Evolutionary conservation across 2,113 vertebrate species (phyloP), one percentile per base, ranked within the genome.

Genomic region (Ardeotis arabs): DNA sequence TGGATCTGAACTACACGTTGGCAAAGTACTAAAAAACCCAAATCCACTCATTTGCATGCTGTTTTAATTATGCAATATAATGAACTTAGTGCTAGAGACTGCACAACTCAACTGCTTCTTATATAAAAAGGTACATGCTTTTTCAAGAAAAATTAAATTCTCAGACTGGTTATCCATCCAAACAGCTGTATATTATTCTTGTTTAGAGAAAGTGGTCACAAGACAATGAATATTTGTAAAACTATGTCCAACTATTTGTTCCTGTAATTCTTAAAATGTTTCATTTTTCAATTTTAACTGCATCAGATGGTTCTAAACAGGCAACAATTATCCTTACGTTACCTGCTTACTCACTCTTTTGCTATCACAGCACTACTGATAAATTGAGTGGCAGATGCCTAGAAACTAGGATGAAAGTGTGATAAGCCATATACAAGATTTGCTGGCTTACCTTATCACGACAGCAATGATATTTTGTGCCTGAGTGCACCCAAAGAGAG

Each of bases 401-500:
- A 74, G 92, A 64, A 89, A 56, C 33, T 50, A 73, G 8, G n/a
- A 84, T 0, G 0, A 8, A 94, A 95, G 27, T 19, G 33, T 0
- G 58, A 87, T 91, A 90, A 95, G 94, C 92, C 92, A 86, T 18
- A 18, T 83, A 90, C 79, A 86, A 89, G 84, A 93, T 68, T 70
- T 87, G 25, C 53, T 86, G 95, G 93, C 83, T 96, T 94, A 96
- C 79, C 89, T 96, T 89, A 75, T 4, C 72, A 88, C 28, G 69
- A 80, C 76, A 87, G 60, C 75, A 94, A 92, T 84, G 52, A 88
- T 23, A 89, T 88, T 94, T 94, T 84, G 88, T 81, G 90, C 62
- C 83, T 35, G 52, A 84, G 85, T 88, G 66, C 67, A 59, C 87
- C 78, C 74, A 4, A 49, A 79, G 88, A 89, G 55, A 89, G 47